Evolutionary conservation across 2,888 invertebrate genomes (phyloP).

Genomic region (Marronus borbonicus): DNA sequence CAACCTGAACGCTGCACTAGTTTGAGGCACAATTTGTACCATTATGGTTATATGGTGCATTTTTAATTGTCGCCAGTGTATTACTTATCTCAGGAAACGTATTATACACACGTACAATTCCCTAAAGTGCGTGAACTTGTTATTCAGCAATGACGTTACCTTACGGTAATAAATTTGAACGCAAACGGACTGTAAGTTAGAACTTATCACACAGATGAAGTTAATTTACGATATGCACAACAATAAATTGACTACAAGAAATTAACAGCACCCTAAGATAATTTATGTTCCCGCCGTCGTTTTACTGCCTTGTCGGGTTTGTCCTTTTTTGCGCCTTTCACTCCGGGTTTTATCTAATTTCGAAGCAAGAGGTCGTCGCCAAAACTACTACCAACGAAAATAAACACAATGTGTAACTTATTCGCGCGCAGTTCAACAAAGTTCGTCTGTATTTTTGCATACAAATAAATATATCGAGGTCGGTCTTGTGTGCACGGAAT

Average conservation of each 20-base stretch:
- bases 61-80: too few species aligned
- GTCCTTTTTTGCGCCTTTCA: conserved; percentile 7
- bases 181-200: conserved; percentile 37
- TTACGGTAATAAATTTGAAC: conserved; percentile 32
- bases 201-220: conserved; percentile 41
- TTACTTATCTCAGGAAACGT: too few species aligned
- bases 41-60: too few species aligned
- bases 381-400: too few species aligned
- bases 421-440: too few species aligned
- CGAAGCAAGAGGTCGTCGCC: conserved; percentile 1
- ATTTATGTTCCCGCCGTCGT: conserved; percentile 22
- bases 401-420: too few species aligned
- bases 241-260: conserved; percentile 46
- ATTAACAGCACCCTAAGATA: conserved; percentile 42
- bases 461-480: too few species aligned
- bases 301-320: conserved; percentile 30
- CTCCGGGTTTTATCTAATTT: conserved; percentile 18
- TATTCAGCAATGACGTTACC: conserved; percentile 29
- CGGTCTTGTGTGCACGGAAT: too few species aligned
- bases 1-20: too few species aligned
- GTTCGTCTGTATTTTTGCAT: too few species aligned
- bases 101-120: background rate
- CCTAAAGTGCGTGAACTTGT: conserved; percentile 18
- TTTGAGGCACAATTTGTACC: too few species aligned
- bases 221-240: conserved; percentile 41